Evolutionary conservation across 2,888 invertebrate genomes (phyloP), one percentile per base, ranked within the genome.

Genomic region (Anthrax anthrax): DNA sequence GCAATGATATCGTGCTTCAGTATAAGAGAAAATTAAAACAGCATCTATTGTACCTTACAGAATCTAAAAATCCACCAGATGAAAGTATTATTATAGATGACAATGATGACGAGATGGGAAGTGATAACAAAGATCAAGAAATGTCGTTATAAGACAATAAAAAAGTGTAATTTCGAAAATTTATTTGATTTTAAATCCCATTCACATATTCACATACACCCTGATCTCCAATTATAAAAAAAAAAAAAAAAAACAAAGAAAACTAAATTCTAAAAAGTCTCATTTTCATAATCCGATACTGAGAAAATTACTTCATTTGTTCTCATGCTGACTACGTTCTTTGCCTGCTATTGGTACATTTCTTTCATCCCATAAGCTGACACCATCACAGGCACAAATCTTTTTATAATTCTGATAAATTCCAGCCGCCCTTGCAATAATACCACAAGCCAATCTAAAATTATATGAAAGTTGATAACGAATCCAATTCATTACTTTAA

Each of bases 301-400:
- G 13, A 9, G 34, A 5, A 3, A 34, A 14, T 14, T 34, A 16
- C n/a, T 36, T 36, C 3, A 36, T 36, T 36, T 4, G 4, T 44
- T 44, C 9, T 32, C 18, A 16, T 13, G 14, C n/a, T 44, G 44
- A 18, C 32, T 36, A 10, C 45, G 34, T 13, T 53, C 51, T 4
- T 60, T 60, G 19, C 68, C 68, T 1, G 65, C 67, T 34, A 60
- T 40, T 4, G 78, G 78, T 41, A 72, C 70, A 50, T 80, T 74
- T 40, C 78, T 70, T 65, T 92, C 92, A 61, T 92, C 88, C 92
- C 92, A 92, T 12, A 92, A 73, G 0, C 85, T 80, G 0, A 86
- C 76, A 0, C 92, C 92, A 71, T 90, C 90, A 67, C 92, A 92
- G 2, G 85, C 84, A 68, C 92, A 92, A 45, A 92, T 81, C 13